Evolutionary conservation across 2,888 invertebrate genomes (phyloP).

Genomic region (Furcula furcula): DNA sequence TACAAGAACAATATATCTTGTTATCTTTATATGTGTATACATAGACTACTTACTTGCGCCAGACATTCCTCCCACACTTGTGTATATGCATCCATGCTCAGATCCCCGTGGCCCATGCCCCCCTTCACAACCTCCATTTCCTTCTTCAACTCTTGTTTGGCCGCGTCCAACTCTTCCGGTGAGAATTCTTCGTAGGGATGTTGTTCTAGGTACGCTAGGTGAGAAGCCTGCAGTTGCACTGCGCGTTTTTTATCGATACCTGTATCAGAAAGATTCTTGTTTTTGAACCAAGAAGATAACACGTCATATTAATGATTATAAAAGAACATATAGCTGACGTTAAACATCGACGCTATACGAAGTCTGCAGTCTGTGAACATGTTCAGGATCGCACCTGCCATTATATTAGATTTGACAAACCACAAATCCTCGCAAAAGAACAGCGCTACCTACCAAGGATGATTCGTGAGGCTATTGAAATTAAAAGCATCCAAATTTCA

Average conservation of each 20-base stretch:
- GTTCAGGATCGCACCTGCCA: no score
- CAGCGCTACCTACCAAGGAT: no score
- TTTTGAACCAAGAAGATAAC: background rate
- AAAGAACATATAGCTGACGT: no score
- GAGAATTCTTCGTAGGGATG: slow-evolving; percentile 91
- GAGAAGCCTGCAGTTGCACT: slow-evolving; percentile 84
- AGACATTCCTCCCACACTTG: slow-evolving; percentile 99
- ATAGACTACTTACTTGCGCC: slow-evolving; percentile 84
- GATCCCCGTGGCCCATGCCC: slow-evolving; percentile 97
- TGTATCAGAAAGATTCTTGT: slow-evolving; percentile 20
- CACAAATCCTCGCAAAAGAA: no score
- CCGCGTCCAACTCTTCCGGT: slow-evolving; percentile 84
- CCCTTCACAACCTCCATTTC: slow-evolving; percentile 96
- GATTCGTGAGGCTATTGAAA: no score
- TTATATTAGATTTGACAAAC: no score
- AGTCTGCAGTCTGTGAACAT: no score
- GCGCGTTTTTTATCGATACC: slow-evolving; percentile 79
- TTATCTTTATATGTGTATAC: background rate
- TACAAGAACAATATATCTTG: background rate
- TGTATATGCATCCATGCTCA: slow-evolving; percentile 94
- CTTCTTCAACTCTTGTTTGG: slow-evolving; percentile 84
- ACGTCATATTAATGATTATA: no score
- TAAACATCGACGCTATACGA: no score
- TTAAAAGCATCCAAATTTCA: no score
- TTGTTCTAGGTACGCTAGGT: slow-evolving; percentile 91